phyloP scores from a whole-genome alignment of 1,140 invertebrate genomes.

The Drosophila micromelanica region DNA sequence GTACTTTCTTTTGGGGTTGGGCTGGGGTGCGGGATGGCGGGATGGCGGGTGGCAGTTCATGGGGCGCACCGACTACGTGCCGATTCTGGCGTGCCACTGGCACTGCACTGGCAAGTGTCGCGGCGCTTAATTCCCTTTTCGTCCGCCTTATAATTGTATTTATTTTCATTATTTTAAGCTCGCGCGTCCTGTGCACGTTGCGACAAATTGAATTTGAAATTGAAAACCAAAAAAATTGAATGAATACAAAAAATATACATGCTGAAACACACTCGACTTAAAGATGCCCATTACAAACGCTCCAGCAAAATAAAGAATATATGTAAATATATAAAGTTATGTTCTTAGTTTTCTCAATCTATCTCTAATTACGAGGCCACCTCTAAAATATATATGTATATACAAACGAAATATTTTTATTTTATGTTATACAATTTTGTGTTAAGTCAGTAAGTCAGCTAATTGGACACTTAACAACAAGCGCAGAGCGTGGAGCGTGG shows the following conservation, averaged over 20 bases:
- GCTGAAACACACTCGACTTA: background rate
- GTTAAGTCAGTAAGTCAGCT: too few relatives aligned
- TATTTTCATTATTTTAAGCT: conserved; percentile 73
- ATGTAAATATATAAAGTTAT: too few relatives aligned
- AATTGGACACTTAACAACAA: conserved; percentile 44
- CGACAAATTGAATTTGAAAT: conserved; percentile 73
- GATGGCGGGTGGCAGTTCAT: conserved; percentile 9
- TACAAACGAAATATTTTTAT: too few relatives aligned
- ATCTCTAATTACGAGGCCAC: too few relatives aligned
- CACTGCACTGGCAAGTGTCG: conserved; percentile 25
- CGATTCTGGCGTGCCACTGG: conserved; percentile 25
- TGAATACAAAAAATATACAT: background rate
- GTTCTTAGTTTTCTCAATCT: too few relatives aligned
- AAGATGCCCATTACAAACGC: background rate
- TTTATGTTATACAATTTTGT: too few relatives aligned
- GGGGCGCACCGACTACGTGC: conserved; percentile 39
- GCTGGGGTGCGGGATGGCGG: too few relatives aligned
- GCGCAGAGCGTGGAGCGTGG: too few relatives aligned
- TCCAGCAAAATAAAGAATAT: background rate
- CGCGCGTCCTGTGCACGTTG: conserved; percentile 44
- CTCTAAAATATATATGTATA: too few relatives aligned
- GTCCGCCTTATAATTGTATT: conserved; percentile 67
- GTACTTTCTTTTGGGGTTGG: too few relatives aligned
- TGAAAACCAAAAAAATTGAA: conserved; percentile 33
- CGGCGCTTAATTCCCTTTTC: conserved; percentile 45